Percentiles rank a stretch among this genome's conserved stretches.
Evolutionary conservation across 2,797 vertebrate species (phyloP).

Genomic region (Protosalanx chinensis): DNA sequence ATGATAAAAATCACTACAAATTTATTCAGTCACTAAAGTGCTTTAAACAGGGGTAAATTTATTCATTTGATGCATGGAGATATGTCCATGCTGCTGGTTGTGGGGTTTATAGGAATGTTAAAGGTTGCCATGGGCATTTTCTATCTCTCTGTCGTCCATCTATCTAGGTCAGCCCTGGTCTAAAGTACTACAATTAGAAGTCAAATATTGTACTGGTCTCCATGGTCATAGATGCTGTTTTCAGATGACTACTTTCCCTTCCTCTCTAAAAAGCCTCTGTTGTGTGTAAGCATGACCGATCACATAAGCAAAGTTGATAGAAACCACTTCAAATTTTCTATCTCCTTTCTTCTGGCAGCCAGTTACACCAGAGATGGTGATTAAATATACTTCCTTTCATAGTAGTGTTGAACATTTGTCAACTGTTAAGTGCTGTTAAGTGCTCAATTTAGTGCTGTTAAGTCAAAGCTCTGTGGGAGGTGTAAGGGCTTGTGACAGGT

Average conservation of each 20-base stretch:
- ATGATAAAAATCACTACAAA: background rate
- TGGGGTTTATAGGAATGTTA: slow-evolving; percentile 34
- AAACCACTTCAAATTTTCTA: background rate
- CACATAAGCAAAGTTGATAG: background rate
- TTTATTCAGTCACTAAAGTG: background rate
- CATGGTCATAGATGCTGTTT: background rate
- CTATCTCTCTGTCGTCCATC: slow-evolving; percentile 34
- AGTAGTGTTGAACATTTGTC: slow-evolving; percentile 12
- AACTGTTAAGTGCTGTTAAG: too few relatives aligned
- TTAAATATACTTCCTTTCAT: slow-evolving; percentile 8
- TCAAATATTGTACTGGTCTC: slow-evolving; percentile 46
- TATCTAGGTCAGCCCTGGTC: slow-evolving; percentile 63
- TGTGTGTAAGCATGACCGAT: slow-evolving; percentile 6
- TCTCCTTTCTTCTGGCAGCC: slow-evolving; percentile 8
- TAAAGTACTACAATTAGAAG: slow-evolving; percentile 54
- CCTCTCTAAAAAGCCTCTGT: slow-evolving; percentile 12
- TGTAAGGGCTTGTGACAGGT: slow-evolving; percentile 13
- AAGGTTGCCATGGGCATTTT: slow-evolving; percentile 41
- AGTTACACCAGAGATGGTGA: slow-evolving; percentile 13
- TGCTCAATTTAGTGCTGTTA: slow-evolving; percentile 33
- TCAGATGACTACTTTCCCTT: slow-evolving; percentile 19
- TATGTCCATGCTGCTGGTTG: slow-evolving; percentile 36
- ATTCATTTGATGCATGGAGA: slow-evolving; percentile 27
- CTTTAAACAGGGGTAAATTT: background rate
- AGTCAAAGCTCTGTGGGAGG: background rate